Base-by-base conservation (phyloP, 2,888 invertebrate species). In the Xanthostigma xanthostigma region DNA sequence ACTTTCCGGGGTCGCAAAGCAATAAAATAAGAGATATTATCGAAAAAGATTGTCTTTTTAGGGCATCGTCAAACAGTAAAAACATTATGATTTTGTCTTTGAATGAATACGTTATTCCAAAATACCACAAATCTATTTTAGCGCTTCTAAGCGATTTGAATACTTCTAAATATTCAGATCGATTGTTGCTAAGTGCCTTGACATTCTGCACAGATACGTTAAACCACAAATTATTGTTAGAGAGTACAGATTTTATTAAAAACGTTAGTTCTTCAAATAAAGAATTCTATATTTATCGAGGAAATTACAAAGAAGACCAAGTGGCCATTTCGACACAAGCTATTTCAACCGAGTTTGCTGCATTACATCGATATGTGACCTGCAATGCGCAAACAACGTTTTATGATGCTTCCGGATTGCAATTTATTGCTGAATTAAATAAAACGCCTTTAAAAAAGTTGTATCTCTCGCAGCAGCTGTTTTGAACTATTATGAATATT, bases 71-170 rank as follows among this genome's bases (percentile, higher is more conserved):
- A 9, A 71, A 71, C 59, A 71, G 71, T 1, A 72, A 72, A 53
- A 74, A 73, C 62, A 72, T 72, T 0, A 65, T 72, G 50, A 71
- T 75, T 0, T 59, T 81, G 36, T 71, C 77, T 0, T 77, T 80
- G 74, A 76, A 81, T 56, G 81, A 84, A 56, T 82, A 75, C 56
- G 59, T 83, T 44, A 76, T 79, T 36, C 76, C 81, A 2, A 68
- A 73, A 52, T 69, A 74, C 43, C 75, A 78, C 55, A 71, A 69
- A 52, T 72, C 69, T 35, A 60, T 79, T 1, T 69, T 70, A 52
- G 71, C 72, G 45, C 64, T 79, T 40, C 59, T 80, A 43, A 65
- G 66, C 49, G 74, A 75, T 52, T 70, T 72, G 53, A 72, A 75
- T 57, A 67, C 70, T 8, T 66, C 63, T 38, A 64, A 41, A 53